Evolutionary conservation across 2,113 vertebrate genomes (phyloP).

Genomic region (Microtus ochrogaster): DNA sequence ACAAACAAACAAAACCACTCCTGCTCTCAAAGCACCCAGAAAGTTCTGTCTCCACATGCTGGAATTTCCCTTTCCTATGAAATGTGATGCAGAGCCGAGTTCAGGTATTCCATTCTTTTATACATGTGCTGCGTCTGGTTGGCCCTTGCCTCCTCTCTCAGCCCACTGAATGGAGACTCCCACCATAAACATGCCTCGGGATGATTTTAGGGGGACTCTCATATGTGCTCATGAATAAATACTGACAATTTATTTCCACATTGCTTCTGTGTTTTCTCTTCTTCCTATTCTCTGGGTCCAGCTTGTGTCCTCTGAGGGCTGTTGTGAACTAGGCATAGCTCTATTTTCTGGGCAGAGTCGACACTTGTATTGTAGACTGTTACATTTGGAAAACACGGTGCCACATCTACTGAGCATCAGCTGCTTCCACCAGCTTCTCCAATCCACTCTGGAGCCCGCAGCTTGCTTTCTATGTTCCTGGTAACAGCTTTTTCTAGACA

Average conservation of each 20-base stretch:
- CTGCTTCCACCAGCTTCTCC: slow-evolving; percentile 38
- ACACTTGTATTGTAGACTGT: neutral
- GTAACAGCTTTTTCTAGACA: neutral
- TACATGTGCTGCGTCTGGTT: neutral
- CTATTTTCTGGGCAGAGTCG: slow-evolving; percentile 23
- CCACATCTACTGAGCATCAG: neutral
- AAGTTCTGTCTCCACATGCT: neutral
- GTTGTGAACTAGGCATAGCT: slow-evolving; percentile 5
- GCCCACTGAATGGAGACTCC: neutral
- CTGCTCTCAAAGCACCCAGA: neutral
- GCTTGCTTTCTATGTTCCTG: neutral
- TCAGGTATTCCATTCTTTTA: neutral
- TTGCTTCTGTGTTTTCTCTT: slow-evolving; percentile 4
- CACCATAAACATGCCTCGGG: neutral
- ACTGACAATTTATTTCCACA: neutral
- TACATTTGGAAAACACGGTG: slow-evolving; percentile 19
- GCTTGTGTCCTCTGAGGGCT: neutral
- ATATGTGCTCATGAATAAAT: slow-evolving; percentile 56
- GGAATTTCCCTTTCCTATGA: neutral
- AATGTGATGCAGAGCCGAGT: neutral
- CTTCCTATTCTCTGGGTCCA: slow-evolving; percentile 27
- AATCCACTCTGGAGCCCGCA: neutral
- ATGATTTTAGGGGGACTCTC: neutral
- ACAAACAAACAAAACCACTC: neutral
- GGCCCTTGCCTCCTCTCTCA: neutral